Percentiles rank a stretch among this genome's conserved stretches.
Evolutionary conservation across 2,888 invertebrate species (phyloP).

Genomic region (Muschampia plurimacula): DNA sequence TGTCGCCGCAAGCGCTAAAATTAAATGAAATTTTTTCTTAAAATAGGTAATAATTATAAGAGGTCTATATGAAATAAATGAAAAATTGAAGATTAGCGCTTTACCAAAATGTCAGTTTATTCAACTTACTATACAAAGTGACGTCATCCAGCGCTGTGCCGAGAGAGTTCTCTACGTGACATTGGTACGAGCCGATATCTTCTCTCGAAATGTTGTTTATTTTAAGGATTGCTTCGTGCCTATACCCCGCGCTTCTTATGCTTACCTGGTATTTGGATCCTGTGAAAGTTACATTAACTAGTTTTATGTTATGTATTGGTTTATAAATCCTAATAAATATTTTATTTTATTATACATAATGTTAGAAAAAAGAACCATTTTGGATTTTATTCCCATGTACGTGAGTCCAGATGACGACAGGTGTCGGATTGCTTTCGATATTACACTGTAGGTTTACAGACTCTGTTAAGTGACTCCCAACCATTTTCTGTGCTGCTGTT

Average conservation of each 20-base stretch:
- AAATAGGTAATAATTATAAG: too few relatives aligned
- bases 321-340: too few relatives aligned
- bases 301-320: neutral
- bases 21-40: neutral
- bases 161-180: conserved; percentile 88
- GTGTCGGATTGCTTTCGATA: conserved; percentile 90
- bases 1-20: conserved; percentile 31
- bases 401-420: conserved; percentile 90
- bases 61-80: too few relatives aligned
- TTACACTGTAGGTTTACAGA: conserved; percentile 88
- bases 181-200: conserved; percentile 87
- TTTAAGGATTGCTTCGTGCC: conserved; percentile 85
- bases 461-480: conserved; percentile 88
- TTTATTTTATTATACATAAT: neutral
- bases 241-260: conserved; percentile 74
- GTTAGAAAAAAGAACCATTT: conserved; percentile 72
- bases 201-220: conserved; percentile 81
- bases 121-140: conserved; percentile 87
- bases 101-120: neutral
- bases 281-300: conserved; percentile 31
- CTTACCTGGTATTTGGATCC: conserved; percentile 66
- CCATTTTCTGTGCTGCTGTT: conserved; percentile 88
- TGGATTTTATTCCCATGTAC: conserved; percentile 85
- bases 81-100: neutral
- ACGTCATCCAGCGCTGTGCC: conserved; percentile 87